These are phyloP conservation scores for Microcebus jonahi DNA, from an alignment of 2,113 vertebrate species.

Conservation along the genomic window DNA sequence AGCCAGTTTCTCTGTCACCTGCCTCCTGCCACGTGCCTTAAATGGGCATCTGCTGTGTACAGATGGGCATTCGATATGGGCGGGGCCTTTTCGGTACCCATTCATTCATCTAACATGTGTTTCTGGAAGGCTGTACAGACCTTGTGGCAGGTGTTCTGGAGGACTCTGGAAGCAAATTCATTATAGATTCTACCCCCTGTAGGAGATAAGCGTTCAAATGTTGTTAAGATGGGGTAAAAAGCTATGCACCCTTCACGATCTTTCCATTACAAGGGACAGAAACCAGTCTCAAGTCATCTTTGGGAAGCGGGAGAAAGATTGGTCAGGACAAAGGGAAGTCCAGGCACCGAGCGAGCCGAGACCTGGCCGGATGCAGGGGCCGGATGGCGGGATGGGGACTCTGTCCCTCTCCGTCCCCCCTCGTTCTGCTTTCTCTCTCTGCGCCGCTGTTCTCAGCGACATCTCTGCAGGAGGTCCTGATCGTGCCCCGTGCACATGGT, in stretches of 20 bases:
- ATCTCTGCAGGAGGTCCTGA: not conserved
- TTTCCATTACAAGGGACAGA: not conserved
- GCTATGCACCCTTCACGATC: not conserved
- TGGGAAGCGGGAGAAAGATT: not conserved
- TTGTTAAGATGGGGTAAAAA: not conserved
- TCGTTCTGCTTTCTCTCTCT: not conserved
- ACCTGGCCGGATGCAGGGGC: rapidly evolving
- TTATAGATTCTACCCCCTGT: not conserved
- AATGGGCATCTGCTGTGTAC: too few species aligned
- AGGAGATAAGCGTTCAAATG: not conserved
- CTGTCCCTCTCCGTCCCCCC: too few species aligned
- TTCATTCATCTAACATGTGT: not conserved
- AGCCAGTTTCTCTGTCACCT: not conserved
- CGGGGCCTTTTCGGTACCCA: not conserved
- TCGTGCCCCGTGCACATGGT: not conserved
- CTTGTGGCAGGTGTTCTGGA: not conserved
- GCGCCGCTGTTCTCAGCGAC: not conserved
- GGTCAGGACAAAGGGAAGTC: not conserved
- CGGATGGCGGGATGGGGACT: too few species aligned
- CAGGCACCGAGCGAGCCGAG: not conserved
- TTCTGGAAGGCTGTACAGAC: not conserved
- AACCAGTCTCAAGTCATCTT: not conserved
- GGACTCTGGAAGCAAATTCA: not conserved
- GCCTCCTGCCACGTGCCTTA: not conserved
- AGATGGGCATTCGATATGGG: not conserved